These are phyloP conservation scores for Sorex maritimensis DNA, from an alignment of 2,797 vertebrate species.

Conservation along the genomic window DNA sequence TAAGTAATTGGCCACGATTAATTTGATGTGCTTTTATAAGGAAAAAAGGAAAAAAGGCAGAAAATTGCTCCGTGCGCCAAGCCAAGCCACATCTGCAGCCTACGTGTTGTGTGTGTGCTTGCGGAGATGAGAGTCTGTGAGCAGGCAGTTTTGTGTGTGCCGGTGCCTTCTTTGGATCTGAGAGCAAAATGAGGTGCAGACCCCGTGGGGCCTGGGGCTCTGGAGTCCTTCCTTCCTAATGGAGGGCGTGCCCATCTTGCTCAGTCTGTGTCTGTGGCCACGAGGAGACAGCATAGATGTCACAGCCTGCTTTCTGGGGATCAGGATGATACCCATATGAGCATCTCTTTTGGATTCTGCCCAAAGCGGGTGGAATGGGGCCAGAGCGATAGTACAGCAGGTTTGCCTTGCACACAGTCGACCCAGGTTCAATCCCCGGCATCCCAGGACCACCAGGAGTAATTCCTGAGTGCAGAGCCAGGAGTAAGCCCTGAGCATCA, in stretches of 20 bases:
- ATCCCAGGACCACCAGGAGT: too few relatives aligned
- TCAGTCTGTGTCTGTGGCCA: conserved; percentile 47
- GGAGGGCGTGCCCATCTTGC: neutral
- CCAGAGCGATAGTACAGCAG: too few relatives aligned
- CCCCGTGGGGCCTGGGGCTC: neutral
- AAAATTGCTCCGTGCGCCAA: conserved; percentile 78
- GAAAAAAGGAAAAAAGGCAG: conserved; percentile 61
- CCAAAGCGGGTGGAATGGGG: conserved; percentile 31
- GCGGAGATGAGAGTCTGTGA: neutral
- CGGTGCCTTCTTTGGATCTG: neutral
- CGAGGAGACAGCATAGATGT: conserved; percentile 63
- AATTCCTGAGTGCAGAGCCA: too few relatives aligned
- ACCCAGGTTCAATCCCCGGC: too few relatives aligned
- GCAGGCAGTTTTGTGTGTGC: conserved; percentile 10
- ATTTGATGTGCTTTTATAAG: conserved; percentile 85
- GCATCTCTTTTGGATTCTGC: conserved; percentile 23
- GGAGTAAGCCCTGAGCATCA: too few relatives aligned
- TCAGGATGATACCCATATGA: conserved; percentile 65
- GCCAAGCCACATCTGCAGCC: conserved; percentile 78
- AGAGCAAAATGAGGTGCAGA: neutral
- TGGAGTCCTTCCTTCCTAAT: neutral
- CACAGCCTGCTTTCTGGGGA: conserved; percentile 26
- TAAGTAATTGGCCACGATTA: conserved; percentile 88
- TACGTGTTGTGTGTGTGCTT: conserved; percentile 65
- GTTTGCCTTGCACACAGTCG: too few relatives aligned